Evolutionary conservation across 2,113 vertebrate genomes (phyloP).

Genomic region (Corvus moneduloides): DNA sequence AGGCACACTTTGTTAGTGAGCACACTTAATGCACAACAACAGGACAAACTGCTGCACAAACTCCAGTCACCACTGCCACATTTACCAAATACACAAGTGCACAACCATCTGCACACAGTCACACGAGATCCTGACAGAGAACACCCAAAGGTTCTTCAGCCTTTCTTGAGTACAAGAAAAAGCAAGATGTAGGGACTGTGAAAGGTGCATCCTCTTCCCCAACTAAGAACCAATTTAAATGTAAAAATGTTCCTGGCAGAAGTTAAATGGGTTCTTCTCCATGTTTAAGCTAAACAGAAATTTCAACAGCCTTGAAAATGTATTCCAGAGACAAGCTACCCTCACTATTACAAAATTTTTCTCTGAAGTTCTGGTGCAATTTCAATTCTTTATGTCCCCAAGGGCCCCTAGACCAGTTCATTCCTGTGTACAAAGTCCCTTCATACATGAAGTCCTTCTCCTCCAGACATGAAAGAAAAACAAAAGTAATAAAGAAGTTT

Average conservation of each 20-base stretch:
- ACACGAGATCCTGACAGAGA: background rate
- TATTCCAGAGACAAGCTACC: background rate
- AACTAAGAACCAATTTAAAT: background rate
- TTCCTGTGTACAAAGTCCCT: background rate
- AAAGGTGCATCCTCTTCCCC: background rate
- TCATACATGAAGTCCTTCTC: background rate
- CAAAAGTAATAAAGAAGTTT: background rate
- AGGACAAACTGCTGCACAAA: background rate
- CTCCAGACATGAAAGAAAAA: background rate
- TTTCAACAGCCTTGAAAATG: background rate
- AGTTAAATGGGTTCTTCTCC: background rate
- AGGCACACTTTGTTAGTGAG: background rate
- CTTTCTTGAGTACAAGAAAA: background rate
- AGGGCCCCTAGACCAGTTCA: background rate
- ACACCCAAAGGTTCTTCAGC: background rate
- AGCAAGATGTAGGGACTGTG: background rate
- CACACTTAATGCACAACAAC: background rate
- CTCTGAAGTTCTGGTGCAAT: background rate
- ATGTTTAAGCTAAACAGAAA: background rate
- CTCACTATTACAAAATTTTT: background rate
- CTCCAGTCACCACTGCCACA: rapidly evolving
- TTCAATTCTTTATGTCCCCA: background rate
- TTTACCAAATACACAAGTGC: background rate
- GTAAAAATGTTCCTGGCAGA: background rate
- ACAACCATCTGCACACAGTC: rapidly evolving